Conservation (phyloP, 2,797 vertebrate genomes). For the Margarornis squamiger region DNA sequence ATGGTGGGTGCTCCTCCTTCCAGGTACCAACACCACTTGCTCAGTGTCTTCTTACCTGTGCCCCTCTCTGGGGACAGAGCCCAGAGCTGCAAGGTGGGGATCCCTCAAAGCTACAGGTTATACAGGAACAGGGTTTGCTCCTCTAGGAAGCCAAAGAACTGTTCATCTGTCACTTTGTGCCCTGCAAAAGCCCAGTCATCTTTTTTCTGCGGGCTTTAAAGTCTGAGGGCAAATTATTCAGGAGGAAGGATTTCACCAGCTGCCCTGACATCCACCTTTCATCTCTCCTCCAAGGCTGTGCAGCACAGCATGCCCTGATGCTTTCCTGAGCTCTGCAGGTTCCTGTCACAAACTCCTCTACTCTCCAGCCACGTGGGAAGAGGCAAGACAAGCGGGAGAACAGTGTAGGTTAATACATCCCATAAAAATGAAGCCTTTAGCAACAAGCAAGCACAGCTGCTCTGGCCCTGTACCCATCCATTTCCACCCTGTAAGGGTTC, state of each 20-base stretch:
- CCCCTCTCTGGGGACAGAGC: not conserved
- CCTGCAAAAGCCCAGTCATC: not conserved
- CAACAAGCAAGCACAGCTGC: not conserved
- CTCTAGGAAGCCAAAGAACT: not conserved
- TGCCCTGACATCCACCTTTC: fast-evolving
- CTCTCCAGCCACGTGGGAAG: not conserved
- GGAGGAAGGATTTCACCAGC: not conserved
- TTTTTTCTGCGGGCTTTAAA: not conserved
- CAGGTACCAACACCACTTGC: fast-evolving
- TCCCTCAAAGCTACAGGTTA: not conserved
- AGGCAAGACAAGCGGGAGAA: not conserved
- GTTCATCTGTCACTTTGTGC: not conserved
- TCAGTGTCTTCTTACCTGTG: not conserved
- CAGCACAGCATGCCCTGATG: not conserved
- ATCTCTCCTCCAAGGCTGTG: not conserved
- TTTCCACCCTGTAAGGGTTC: not conserved
- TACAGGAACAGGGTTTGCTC: not conserved
- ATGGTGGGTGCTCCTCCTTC: fast-evolving
- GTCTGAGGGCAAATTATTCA: not conserved
- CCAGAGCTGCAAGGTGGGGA: not conserved
- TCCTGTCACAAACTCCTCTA: not conserved
- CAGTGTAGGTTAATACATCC: not conserved
- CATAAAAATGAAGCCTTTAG: not conserved
- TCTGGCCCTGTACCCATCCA: not conserved
- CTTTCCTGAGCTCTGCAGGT: not conserved